A percentile compares a stretch with the other conserved stretches of the same genome.
phyloP scores from a whole-genome alignment of 2,888 invertebrate genomes.

The Leptogaster cylindrica region DNA sequence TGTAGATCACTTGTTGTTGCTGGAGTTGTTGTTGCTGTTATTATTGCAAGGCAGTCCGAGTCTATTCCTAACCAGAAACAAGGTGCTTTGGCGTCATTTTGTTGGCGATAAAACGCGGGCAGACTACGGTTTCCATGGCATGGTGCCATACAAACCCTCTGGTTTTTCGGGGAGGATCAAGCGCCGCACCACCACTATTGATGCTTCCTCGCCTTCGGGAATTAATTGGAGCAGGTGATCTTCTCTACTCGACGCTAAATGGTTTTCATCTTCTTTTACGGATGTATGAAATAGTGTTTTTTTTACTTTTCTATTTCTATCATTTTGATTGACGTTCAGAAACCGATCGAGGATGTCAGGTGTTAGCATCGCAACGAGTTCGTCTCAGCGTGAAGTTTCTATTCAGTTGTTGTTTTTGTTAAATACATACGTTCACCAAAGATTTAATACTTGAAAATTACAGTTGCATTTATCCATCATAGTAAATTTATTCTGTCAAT shows the following conservation, averaged over 20 bases:
- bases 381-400: too few relatives aligned
- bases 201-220: conserved; percentile 18
- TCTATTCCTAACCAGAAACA: neutral
- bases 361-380: too few relatives aligned
- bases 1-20: conserved; percentile 9
- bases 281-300: neutral
- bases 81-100: conserved; percentile 17
- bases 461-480: too few relatives aligned
- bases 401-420: too few relatives aligned
- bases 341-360: too few relatives aligned
- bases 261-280: neutral
- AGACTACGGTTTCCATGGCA: neutral
- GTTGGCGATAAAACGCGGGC: conserved; percentile 20
- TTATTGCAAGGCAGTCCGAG: conserved; percentile 6
- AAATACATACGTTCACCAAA: too few relatives aligned
- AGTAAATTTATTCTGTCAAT: too few relatives aligned
- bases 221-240: conserved; percentile 43
- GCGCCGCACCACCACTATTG: conserved; percentile 21
- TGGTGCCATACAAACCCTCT: conserved; percentile 1
- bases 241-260: conserved; percentile 18
- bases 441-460: too few relatives aligned
- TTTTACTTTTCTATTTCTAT: neutral
- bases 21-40: conserved; percentile 17
- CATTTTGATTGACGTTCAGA: conserved; percentile 3
- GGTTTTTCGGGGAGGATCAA: conserved; percentile 31